Evolutionary conservation across 2,797 vertebrate species (phyloP), one percentile per base, ranked within the genome.

Genomic region (Alfaro cultratus): DNA sequence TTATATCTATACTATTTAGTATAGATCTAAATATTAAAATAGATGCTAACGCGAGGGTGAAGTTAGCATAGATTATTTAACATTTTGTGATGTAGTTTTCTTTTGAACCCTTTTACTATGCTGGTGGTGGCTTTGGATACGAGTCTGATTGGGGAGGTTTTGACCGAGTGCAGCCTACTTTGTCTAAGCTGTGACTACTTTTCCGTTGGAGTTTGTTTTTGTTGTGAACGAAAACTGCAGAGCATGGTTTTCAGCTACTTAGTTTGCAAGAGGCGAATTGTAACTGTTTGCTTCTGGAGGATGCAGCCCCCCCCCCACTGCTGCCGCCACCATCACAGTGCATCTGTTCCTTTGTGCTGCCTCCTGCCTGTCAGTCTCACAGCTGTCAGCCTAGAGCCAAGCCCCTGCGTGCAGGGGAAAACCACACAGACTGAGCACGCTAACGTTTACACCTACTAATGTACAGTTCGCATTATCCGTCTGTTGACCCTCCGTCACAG

Each of bases 291-390:
- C 87, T 91, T 73, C 85, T 83, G 91, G 80, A 91, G 89, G 94
- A 93, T 91, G 89, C 13, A 41, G 12, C 67, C 10, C 23, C 36
- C 21, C 16, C 8, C n/a, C 0, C 57, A 64, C 83, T 80, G 75
- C 88, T 79, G 84, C 93, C 87, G 88, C 93, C 93, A 92, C 89
- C 93, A 91, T 93, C 92, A 90, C 89, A 85, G 89, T 94, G 94
- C 94, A 94, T 95, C 93, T 95, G 94, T 91, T 95, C 93, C 91
- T 95, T 95, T 95, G 94, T 95, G 94, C 94, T 91, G 93, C 93
- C 91, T 94, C 91, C 89, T 92, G 93, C 93, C 90, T 95, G 94
- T 95, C 94, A 94, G 89, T 94, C 92, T 95, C 94, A 90, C 94
- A 95, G 93, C 95, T 95, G 95, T 95, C 94, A 95, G 92, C 91